Evolutionary conservation across 1,140 invertebrate genomes (phyloP).

Genomic region (Colletes latitarsis): DNA sequence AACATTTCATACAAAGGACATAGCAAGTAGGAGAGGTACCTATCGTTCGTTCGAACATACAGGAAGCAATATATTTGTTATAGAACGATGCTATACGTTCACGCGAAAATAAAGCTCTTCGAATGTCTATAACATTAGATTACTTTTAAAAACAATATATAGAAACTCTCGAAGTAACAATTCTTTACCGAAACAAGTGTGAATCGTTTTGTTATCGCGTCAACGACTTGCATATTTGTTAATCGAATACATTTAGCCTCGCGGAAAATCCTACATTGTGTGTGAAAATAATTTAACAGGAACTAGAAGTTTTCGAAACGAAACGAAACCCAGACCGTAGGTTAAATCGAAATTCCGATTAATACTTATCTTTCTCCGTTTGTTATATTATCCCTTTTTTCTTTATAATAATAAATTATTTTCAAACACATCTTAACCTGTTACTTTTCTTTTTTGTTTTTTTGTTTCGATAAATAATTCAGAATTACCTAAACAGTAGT

Average conservation of each 20-base stretch:
- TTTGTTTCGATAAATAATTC: conserved; percentile 55
- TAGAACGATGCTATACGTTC: background rate
- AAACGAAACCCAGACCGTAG: conserved; percentile 7
- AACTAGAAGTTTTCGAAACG: conserved; percentile 7
- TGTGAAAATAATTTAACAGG: conserved; percentile 46
- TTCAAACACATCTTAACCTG: conserved; percentile 49
- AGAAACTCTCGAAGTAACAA: background rate
- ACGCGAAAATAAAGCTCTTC: background rate
- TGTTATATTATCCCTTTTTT: background rate
- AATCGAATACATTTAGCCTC: conserved; percentile 1
- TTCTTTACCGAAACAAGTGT: background rate
- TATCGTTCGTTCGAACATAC: conserved; percentile 24
- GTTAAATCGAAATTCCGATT: conserved; percentile 27
- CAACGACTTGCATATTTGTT: background rate
- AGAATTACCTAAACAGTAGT: conserved; percentile 58
- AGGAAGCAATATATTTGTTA: background rate
- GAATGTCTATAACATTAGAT: background rate
- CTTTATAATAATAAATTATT: conserved; percentile 44
- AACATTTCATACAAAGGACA: conserved; percentile 26
- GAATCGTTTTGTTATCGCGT: background rate
- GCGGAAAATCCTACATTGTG: conserved; percentile 6
- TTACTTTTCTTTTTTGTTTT: background rate
- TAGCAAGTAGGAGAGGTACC: conserved; percentile 27
- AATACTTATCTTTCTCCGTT: conserved; percentile 32
- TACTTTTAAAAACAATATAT: conserved; percentile 10